These are phyloP conservation scores for Acropora yongei DNA, from an alignment of 64 coral and sea anemone genomes.

Conservation along the genomic window DNA sequence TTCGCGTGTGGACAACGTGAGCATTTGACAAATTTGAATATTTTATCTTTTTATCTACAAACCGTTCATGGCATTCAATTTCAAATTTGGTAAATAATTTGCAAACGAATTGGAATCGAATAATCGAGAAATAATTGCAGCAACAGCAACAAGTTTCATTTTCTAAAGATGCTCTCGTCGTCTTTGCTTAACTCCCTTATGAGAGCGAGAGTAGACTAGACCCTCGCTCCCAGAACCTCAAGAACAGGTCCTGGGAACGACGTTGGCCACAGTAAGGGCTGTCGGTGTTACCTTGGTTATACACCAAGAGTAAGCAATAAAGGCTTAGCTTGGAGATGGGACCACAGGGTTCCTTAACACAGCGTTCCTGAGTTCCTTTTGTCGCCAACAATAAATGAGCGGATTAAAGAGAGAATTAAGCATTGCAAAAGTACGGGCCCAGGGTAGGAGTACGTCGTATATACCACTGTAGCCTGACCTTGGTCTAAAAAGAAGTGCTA, in stretches of 20 bases:
- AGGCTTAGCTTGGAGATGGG: background rate
- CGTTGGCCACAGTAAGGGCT: background rate
- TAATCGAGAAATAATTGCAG: too few species aligned
- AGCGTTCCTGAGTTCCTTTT: background rate
- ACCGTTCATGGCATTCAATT: too few species aligned
- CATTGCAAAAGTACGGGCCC: conserved; percentile 15
- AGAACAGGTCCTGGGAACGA: too few species aligned
- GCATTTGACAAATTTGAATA: too few species aligned
- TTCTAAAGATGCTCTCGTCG: too few species aligned
- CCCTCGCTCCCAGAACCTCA: too few species aligned
- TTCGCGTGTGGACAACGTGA: too few species aligned
- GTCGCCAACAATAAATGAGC: conserved; percentile 26
- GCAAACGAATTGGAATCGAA: background rate
- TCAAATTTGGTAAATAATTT: background rate
- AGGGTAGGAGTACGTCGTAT: background rate
- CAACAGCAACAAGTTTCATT: too few species aligned
- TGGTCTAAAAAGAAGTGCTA: conserved; percentile 1
- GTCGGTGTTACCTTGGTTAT: background rate
- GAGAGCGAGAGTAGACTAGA: too few species aligned
- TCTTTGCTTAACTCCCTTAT: too few species aligned
- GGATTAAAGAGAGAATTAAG: conserved; percentile 6
- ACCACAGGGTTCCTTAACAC: background rate
- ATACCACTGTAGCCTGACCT: background rate
- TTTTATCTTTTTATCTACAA: too few species aligned
- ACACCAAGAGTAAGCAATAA: background rate